Evolutionary conservation across 2,113 vertebrate species (phyloP).

Genomic region (Sebastes schlegelii): DNA sequence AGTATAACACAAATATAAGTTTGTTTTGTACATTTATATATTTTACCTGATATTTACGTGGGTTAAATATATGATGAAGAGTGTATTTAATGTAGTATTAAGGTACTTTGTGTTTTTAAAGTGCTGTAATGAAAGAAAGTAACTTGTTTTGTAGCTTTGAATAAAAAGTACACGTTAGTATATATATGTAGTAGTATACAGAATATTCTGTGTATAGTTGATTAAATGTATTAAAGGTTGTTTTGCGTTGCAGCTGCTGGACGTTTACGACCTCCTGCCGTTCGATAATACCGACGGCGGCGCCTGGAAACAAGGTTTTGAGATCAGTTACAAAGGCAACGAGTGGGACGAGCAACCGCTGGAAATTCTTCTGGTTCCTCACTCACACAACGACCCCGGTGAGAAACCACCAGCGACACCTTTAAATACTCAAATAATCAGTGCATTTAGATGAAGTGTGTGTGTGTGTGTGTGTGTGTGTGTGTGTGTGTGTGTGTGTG

Average conservation of each 20-base stretch:
- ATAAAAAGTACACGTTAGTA: no score
- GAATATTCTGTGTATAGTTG: not conserved
- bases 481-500: constrained; percentile 27
- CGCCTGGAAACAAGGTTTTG: constrained; percentile 96
- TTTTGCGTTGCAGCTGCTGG: constrained; percentile 85
- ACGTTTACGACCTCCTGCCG: constrained; percentile 90
- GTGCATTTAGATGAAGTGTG: no score
- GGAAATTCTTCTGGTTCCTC: constrained; percentile 93
- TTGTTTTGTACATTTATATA: no score
- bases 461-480: not conserved
- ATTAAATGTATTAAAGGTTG: not conserved
- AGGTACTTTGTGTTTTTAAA: no score
- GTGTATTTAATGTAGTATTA: no score
- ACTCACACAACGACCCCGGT: constrained; percentile 98
- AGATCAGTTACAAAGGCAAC: constrained; percentile 87
- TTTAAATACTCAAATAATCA: no score
- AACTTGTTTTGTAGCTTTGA: no score
- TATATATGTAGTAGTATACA: not conserved
- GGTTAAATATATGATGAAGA: no score
- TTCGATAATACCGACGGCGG: constrained; percentile 95
- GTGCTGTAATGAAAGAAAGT: no score
- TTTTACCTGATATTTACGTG: no score
- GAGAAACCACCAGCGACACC: constrained; percentile 39
- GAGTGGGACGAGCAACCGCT: constrained; percentile 91
- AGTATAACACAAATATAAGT: no score